Evolutionary conservation across 64 coral and sea anemone genomes (phyloP).

Genomic region (Porites lutea): DNA sequence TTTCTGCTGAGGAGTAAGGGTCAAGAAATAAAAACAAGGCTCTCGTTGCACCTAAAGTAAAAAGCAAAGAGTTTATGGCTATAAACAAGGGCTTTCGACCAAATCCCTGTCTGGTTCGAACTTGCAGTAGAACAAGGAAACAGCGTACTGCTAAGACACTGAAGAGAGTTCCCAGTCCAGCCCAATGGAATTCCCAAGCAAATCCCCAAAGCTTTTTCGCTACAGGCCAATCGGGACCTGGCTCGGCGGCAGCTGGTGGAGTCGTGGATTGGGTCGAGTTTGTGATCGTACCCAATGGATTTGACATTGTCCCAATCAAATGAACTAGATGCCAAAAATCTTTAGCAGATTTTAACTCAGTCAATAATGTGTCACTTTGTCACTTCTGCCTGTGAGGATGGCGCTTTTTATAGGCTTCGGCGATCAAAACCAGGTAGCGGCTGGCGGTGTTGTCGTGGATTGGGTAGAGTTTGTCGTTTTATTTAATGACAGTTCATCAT

Average conservation of each 20-base stretch:
- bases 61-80: slow-evolving; percentile 34
- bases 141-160: slow-evolving; percentile 41
- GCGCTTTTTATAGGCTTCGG: no score
- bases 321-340: no score
- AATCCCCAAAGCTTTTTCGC: not conserved
- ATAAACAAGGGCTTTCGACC: slow-evolving; percentile 42
- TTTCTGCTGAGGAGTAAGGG: slow-evolving; percentile 5
- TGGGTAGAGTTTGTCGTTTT: not conserved
- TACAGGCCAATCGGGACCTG: not conserved
- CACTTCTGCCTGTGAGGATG: no score
- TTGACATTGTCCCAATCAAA: no score
- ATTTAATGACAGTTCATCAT: no score
- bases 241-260: slow-evolving; percentile 4
- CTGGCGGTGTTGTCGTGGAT: not conserved
- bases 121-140: not conserved
- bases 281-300: no score
- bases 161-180: slow-evolving; percentile 40
- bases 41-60: slow-evolving; percentile 32
- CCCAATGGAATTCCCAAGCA: slow-evolving; percentile 11
- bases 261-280: no score
- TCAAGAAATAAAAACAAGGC: slow-evolving; percentile 27
- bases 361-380: no score
- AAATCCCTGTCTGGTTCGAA: slow-evolving; percentile 18
- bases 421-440: not conserved
- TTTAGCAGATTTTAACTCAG: no score